A percentile compares a stretch with the other conserved stretches of the same genome.
These are phyloP conservation scores for Alouatta palliata DNA, from an alignment of 2,113 vertebrate genomes.

Conservation along the genomic window DNA sequence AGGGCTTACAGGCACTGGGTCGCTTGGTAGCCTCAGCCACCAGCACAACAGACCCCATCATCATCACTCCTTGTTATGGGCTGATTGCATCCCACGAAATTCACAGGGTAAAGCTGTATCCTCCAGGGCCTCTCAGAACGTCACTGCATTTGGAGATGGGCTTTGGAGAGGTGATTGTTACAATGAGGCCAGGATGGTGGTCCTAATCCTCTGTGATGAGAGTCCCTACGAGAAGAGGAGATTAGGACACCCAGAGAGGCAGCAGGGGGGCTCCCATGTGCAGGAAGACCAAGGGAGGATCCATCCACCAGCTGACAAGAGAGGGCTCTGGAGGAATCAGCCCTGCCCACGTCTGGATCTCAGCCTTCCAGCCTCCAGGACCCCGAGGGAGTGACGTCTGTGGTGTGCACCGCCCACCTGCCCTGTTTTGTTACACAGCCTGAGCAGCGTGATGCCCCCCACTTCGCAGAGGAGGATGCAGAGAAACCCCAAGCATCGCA, in stretches of 20 bases:
- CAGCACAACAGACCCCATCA: accelerated
- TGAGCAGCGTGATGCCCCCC: accelerated
- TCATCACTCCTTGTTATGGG: neutral
- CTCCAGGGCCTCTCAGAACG: neutral
- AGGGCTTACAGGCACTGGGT: accelerated
- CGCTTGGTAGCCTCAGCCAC: accelerated
- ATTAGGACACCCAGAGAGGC: neutral
- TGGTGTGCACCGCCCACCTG: accelerated
- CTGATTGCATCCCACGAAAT: neutral
- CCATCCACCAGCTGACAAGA: neutral
- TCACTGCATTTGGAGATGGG: neutral
- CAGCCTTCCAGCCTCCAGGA: neutral
- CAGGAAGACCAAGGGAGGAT: neutral
- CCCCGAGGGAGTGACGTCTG: neutral
- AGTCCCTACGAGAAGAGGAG: neutral
- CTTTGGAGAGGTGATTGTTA: neutral
- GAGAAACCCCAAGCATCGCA: neutral
- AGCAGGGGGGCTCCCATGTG: neutral
- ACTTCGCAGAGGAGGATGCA: accelerated
- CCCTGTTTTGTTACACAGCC: accelerated
- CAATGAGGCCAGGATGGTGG: neutral
- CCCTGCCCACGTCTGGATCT: neutral
- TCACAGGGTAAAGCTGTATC: neutral
- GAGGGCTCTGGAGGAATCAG: neutral
- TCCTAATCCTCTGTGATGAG: neutral